Evolutionary conservation across 2,797 vertebrate species (phyloP).

Genomic region (Danio albolineatus): DNA sequence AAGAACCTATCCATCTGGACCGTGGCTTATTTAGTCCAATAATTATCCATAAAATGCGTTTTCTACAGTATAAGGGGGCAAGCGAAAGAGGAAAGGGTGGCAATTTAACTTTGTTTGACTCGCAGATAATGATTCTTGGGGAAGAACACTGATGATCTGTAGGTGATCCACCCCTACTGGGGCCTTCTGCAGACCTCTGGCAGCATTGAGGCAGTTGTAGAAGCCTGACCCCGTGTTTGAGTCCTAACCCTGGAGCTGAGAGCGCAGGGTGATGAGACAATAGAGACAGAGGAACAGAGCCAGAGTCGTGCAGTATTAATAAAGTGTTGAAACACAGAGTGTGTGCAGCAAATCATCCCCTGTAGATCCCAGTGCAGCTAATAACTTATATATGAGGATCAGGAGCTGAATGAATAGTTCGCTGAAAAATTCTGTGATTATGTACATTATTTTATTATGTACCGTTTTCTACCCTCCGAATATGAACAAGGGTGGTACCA

Average conservation of each 20-base stretch:
- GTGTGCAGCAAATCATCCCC: conserved; percentile 67
- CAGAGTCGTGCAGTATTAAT: conserved; percentile 74
- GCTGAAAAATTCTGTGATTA: not conserved
- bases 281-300: conserved; percentile 61
- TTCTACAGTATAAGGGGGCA: conserved; percentile 57
- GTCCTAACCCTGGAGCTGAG: not conserved
- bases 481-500: not conserved
- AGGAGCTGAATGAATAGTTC: conserved; percentile 19
- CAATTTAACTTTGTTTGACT: conserved; percentile 71
- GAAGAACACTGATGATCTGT: conserved; percentile 66
- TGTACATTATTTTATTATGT: not conserved
- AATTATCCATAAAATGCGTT: conserved; percentile 76
- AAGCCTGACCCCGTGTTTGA: conserved; percentile 63
- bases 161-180: conserved; percentile 52
- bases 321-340: conserved; percentile 69
- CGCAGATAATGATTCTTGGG: conserved; percentile 61
- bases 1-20: conserved; percentile 81
- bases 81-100: conserved; percentile 35
- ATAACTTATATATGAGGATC: conserved; percentile 61
- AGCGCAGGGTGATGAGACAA: conserved; percentile 2
- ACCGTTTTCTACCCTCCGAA: not conserved
- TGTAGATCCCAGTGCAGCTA: conserved; percentile 61
- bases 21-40: conserved; percentile 79
- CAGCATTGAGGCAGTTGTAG: conserved; percentile 55
- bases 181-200: conserved; percentile 25